Base-by-base conservation (phyloP, 1,140 invertebrate genomes). In the Parapsyche elsis region DNA sequence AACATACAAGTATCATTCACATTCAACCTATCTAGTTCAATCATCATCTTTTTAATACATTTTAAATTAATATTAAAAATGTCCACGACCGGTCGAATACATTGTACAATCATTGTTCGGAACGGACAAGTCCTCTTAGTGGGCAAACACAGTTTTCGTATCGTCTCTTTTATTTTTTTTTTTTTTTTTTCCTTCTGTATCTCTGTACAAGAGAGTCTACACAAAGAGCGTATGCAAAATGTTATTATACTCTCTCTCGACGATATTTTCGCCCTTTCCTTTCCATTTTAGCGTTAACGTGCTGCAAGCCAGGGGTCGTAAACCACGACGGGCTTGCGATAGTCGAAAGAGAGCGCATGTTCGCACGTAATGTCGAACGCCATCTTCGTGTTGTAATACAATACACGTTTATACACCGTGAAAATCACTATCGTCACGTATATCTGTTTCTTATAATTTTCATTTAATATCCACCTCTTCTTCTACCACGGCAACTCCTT, bases 161-260 rank as follows among this genome's bases (percentile, higher is more conserved):
- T 61, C 64, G 5, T n/a, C 26, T 26, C 24, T 23, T 9, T 12
- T 26, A 26, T 12, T 4, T 67, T 26, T 26, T 24, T 24, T 26
- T 67, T 26, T 26, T 67, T 67, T 61, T 14, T 16, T 38, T 21
- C 26, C 57, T 7, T 53, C n/a, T 45, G 24, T 75, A 23, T 57
- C 12, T 57, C 16, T 24, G 71, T 75, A 57, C 23, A 57, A 46
- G 45, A 57, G 46, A 23, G 1, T 77, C 19, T 26, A 26, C 53
- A 77, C 75, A 77, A 77, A 77, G 75, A 77, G 59, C 74, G 45
- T 9, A 77, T 77, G 75, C 57, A 77, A 77, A 77, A 77, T 77
- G 75, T 64, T 77, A 77, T 77, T 77, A 77, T 77, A 30, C 57
- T 77, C 59, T 77, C 59, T 77, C 57, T 26, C 53, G 75, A 53